Evolutionary conservation across 1,140 invertebrate genomes (phyloP), one percentile per base, ranked within the genome.

Genomic region (Brachionus calyciflorus): DNA sequence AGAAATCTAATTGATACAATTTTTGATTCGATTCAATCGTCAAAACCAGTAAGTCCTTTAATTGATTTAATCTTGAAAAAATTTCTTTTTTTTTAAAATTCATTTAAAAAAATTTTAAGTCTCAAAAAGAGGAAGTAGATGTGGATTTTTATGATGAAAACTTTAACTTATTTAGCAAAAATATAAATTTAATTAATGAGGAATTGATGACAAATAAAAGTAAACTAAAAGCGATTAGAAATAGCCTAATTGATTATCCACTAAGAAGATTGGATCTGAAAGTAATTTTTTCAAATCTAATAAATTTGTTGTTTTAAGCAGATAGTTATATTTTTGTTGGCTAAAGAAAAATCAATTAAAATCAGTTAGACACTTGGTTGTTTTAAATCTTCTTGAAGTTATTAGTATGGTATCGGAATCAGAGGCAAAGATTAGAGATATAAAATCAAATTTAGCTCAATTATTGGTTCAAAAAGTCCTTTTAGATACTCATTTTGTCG

Each of bases 371-470:
- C 49, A 73, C n/a, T 73, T 73, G 4, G 9, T 30, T 17, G n/a
- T 73, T 41, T 10, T 73, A 9, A 55, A 73, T 73, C 51, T 73
- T 37, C 37, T 73, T 30, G n/a, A 73, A 51, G 24, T 51, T 3
- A 24, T 51, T 26, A 21, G 7, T 12, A 44, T 12, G 5, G 19
- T 44, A 44, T 44, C 60, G 21, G 33, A 44, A 12, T 7, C 3
- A 5, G n/a, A 33, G 3, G 3, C 7, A 57, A 33, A 9, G 6
- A 33, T 6, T 57, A 51, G 51, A 73, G 30, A 41, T 14, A 24
- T 12, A 14, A 73, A 51, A 65, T 65, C 37, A 12, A 41, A 65
- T 44, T 65, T 65, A n/a, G 33, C 60, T 4, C 37, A 65, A 21
- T n/a, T 65, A 26, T 26, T 65, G n/a, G 60, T 65, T 9, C 37